Conservation (phyloP, 2,113 vertebrate species). For the Calypte anna region DNA sequence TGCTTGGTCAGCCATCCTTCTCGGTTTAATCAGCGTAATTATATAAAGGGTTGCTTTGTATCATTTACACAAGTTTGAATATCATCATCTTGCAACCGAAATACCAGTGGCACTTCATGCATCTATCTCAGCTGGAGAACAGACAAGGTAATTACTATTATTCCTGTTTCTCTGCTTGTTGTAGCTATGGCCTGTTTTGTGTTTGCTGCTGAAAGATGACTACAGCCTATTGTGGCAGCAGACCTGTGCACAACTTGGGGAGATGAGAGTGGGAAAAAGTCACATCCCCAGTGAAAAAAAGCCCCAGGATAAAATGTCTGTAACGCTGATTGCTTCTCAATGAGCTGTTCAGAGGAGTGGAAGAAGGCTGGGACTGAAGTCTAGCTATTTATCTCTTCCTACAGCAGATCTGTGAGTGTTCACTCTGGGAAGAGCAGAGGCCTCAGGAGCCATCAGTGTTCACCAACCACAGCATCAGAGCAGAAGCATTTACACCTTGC, state of each 20-base stretch:
- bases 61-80: not conserved
- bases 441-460: not conserved
- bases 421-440: not conserved
- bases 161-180: not conserved
- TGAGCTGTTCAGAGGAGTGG: not conserved
- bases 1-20: not conserved
- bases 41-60: not conserved
- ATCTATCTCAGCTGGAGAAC: not conserved
- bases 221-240: not conserved
- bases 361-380: not conserved
- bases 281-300: not conserved
- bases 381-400: slow-evolving; percentile 18
- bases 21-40: not conserved
- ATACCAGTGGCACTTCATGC: not conserved
- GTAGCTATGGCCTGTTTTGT: not conserved
- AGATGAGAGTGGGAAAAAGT: not conserved
- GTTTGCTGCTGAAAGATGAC: not conserved
- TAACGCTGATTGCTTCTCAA: not conserved
- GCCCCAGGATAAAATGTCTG: slow-evolving; percentile 25
- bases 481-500: not conserved
- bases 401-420: not conserved
- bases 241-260: not conserved
- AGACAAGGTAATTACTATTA: not conserved
- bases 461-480: not conserved
- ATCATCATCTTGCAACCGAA: not conserved